These are phyloP conservation scores for Trachelus tabidus DNA, from an alignment of 2,888 invertebrate genomes.

Conservation along the genomic window DNA sequence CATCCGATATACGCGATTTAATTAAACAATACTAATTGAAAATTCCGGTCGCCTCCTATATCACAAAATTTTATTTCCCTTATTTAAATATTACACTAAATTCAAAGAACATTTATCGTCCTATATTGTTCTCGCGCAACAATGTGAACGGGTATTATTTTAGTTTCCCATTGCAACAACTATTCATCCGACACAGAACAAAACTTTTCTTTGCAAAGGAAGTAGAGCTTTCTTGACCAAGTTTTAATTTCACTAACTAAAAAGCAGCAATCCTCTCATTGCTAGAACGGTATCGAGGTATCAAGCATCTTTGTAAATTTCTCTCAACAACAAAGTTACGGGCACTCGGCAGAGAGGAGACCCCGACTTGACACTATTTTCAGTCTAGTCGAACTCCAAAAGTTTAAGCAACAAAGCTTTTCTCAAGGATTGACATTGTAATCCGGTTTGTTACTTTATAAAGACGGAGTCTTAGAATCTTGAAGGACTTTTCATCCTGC, in stretches of 20 bases:
- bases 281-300: neutral
- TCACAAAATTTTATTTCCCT: neutral
- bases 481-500: neutral
- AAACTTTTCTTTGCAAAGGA: neutral
- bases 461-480: neutral
- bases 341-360: neutral
- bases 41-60: neutral
- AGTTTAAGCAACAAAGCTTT: neutral
- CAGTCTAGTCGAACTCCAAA: neutral
- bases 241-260: neutral
- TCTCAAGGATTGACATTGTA: neutral
- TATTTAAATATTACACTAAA: neutral
- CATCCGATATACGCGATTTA: neutral
- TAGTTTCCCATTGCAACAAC: too few relatives aligned
- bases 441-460: neutral
- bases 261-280: neutral
- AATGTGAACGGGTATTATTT: too few relatives aligned
- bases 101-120: neutral
- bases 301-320: neutral
- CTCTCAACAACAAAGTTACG: neutral
- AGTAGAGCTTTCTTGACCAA: neutral
- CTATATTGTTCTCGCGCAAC: neutral
- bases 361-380: neutral
- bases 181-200: neutral
- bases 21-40: neutral